Conservation (phyloP, 2,113 vertebrate species). For the Silurus asotus region DNA sequence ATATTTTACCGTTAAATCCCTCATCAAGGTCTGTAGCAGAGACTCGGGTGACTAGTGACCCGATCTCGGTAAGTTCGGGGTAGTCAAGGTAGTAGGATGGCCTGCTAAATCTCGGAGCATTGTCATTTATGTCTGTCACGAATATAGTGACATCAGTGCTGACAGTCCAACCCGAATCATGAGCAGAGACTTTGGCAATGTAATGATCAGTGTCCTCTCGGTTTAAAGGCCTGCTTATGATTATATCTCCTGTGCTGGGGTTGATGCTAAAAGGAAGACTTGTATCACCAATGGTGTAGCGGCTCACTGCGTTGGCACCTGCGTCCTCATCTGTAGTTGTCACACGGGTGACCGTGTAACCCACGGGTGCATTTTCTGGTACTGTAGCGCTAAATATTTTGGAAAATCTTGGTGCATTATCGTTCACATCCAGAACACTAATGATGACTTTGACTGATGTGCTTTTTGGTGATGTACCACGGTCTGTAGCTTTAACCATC, state of each 20-base stretch:
- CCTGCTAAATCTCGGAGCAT: constrained; percentile 86
- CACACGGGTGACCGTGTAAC: constrained; percentile 87
- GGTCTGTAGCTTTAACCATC: constrained; percentile 85
- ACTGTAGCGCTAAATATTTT: constrained; percentile 94
- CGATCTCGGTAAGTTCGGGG: constrained; percentile 85
- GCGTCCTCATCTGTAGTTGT: constrained; percentile 93
- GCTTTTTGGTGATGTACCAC: constrained; percentile 80
- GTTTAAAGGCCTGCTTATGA: constrained; percentile 88
- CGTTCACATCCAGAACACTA: constrained; percentile 89
- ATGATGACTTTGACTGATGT: constrained; percentile 81
- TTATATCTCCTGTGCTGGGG: constrained; percentile 87
- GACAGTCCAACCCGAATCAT: constrained; percentile 96
- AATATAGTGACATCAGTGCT: constrained; percentile 96
- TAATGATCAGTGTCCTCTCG: constrained; percentile 90
- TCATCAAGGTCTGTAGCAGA: constrained; percentile 88
- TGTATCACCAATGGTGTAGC: constrained; percentile 84
- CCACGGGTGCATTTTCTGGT: constrained; percentile 89
- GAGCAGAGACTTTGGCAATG: constrained; percentile 88
- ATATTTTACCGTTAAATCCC: constrained; percentile 88
- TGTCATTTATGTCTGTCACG: constrained; percentile 92
- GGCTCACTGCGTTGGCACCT: constrained; percentile 86
- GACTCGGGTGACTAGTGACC: constrained; percentile 84
- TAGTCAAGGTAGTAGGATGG: constrained; percentile 94
- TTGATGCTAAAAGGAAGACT: constrained; percentile 89
- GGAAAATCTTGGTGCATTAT: constrained; percentile 93